Base-by-base conservation (phyloP, 2,797 vertebrate species). In the Xyrichtys novacula region DNA sequence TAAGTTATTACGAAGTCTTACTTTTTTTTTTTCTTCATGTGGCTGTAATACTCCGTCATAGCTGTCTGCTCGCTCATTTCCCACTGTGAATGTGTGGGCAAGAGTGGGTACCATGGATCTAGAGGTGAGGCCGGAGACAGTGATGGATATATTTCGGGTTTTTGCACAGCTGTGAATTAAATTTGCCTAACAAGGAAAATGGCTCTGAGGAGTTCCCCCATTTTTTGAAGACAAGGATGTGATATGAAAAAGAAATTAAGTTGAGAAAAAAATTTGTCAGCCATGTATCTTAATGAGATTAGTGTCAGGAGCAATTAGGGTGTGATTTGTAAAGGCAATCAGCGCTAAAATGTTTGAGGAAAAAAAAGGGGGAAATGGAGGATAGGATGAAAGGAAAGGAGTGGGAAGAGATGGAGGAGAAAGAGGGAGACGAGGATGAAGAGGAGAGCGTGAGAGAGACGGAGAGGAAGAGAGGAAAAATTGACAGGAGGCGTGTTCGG, bases 401-500 rank as follows among this genome's bases (percentile, higher is more conserved):
- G 16, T 25, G 42, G 61, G 46, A 62, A 17, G 70, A 53, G 65
- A 71, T 53, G 57, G 67, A 64, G 65, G 70, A 49, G 23, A 38
- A 2, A 1, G 36, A 38, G 32, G 32, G 11, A 71, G 17, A 40
- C 39, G 77, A 46, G 44, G 65, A 38, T 50, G 69, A 31, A 65
- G 54, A 44, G 71, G 56, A n/a, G 54, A 74, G 48, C 5, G 34
- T 65, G 64, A 65, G 70, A 72, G 81, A 73, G 17, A 44, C 20
- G 78, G 50, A 49, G 65, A 39, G 54, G 69, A 31, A 63, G 54
- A 44, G 71, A 59, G 67, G 52, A 22, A 32, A 70, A 74, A 86
- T 68, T 80, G 84, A 89, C 81, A 87, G 81, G 79, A 82, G 84
- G 79, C 47, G 85, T 74, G 84, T 65, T 39, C 19, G 4, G 74